These are phyloP conservation scores for Picathartes gymnocephalus DNA, from an alignment of 2,113 vertebrate species.

Conservation along the genomic window DNA sequence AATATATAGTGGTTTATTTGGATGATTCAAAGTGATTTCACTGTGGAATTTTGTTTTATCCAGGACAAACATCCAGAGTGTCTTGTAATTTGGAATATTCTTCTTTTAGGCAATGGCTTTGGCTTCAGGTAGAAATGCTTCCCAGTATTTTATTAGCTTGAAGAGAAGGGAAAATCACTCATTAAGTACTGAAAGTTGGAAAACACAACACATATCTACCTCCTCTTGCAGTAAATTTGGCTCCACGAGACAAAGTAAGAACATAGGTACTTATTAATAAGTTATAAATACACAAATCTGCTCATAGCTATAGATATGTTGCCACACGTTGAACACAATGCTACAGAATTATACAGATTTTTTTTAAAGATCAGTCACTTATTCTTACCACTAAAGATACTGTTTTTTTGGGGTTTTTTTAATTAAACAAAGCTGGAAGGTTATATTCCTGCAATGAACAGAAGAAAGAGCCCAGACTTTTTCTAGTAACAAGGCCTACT, in stretches of 20 bases:
- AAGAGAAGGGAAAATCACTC: conserved; percentile 13
- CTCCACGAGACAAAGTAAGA: not conserved
- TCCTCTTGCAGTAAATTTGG: not conserved
- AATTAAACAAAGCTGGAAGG: not conserved
- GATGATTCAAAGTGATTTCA: conserved; percentile 78
- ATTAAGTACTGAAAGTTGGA: not conserved
- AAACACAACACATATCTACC: not conserved
- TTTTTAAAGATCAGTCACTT: not conserved
- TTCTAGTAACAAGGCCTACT: not conserved
- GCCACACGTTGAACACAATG: not conserved
- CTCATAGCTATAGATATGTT: not conserved
- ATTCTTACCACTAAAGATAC: not conserved
- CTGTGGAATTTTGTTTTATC: conserved; percentile 70
- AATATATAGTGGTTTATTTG: conserved; percentile 86
- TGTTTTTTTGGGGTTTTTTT: fast-evolving
- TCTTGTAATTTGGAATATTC: conserved; percentile 62
- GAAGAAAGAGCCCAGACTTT: not conserved
- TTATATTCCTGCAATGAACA: not conserved
- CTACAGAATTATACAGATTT: not conserved
- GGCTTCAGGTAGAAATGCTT: conserved; percentile 97
- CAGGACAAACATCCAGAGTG: conserved; percentile 63
- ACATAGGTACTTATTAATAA: not conserved
- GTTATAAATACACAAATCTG: not conserved
- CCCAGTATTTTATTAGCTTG: conserved; percentile 99
- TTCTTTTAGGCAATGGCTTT: conserved; percentile 92